These are phyloP conservation scores for Andrena cerasifolii DNA, from an alignment of 1,140 invertebrate species.

Conservation along the genomic window DNA sequence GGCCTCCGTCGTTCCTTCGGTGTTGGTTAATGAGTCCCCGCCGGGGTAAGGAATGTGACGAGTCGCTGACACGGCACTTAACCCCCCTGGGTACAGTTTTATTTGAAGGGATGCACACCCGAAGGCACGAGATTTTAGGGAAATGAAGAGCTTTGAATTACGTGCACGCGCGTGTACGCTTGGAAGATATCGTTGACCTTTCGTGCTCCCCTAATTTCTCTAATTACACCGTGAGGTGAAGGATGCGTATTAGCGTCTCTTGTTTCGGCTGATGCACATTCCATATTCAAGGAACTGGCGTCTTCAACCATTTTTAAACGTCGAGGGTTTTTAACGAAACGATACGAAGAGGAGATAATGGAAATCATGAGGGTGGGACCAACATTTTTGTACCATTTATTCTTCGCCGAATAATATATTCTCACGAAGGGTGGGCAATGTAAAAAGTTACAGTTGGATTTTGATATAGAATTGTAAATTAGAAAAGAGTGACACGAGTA, in stretches of 20 bases:
- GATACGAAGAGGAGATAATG: not conserved
- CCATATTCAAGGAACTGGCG: not conserved
- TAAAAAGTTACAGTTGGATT: too few species aligned
- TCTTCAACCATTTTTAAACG: not conserved
- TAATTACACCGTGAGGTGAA: conserved; percentile 31
- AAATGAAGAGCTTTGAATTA: conserved; percentile 44
- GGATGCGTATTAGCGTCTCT: conserved; percentile 10
- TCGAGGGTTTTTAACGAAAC: not conserved
- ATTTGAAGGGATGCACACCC: conserved; percentile 2
- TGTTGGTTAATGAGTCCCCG: conserved; percentile 18
- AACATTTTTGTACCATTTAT: too few species aligned
- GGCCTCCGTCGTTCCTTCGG: conserved; percentile 15
- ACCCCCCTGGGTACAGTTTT: conserved; percentile 30
- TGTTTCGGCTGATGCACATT: conserved; percentile 17
- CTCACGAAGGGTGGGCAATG: too few species aligned
- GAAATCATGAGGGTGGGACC: too few species aligned
- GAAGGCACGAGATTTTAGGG: conserved; percentile 11
- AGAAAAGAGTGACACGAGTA: too few species aligned
- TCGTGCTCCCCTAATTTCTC: conserved; percentile 42
- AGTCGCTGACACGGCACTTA: conserved; percentile 30
- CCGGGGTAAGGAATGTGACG: conserved; percentile 30
- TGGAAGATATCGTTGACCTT: conserved; percentile 14
- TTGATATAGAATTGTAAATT: too few species aligned
- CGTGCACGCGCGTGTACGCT: not conserved
- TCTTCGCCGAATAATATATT: too few species aligned